A percentile compares a stretch with the other conserved stretches of the same genome.
Conservation (phyloP, 2,113 vertebrate species). For the Edolisoma coerulescens region DNA sequence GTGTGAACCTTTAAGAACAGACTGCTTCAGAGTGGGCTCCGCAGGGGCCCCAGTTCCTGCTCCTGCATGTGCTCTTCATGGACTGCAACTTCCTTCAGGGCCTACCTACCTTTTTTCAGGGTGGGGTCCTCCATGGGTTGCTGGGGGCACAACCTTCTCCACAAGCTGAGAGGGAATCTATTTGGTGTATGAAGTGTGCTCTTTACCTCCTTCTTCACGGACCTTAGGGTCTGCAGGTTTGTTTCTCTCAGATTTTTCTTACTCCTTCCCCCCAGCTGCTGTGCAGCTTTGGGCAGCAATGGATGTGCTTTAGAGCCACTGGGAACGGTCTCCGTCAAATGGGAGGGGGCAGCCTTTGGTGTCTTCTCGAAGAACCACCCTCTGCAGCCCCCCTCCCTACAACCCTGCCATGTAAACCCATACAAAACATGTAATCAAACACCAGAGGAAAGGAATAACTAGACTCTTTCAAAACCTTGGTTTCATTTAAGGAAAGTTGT, state of each 20-base stretch:
- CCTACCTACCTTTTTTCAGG: neutral
- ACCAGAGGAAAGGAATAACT: neutral
- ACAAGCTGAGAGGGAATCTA: neutral
- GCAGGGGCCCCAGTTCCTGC: neutral
- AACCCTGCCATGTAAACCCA: neutral
- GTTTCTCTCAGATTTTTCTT: neutral
- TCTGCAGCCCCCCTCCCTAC: neutral
- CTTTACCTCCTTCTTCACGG: neutral
- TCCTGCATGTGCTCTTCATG: neutral
- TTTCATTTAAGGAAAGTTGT: neutral
- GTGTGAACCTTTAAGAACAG: neutral
- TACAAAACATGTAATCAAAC: neutral
- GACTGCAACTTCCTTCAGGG: neutral
- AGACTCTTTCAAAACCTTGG: neutral
- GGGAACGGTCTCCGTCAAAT: neutral
- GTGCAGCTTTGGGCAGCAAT: neutral
- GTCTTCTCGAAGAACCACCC: neutral
- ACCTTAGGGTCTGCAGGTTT: neutral
- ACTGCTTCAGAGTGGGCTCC: neutral
- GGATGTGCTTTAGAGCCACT: neutral
- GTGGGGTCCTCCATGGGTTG: neutral
- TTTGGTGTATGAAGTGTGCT: fast-evolving
- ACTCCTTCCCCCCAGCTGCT: neutral
- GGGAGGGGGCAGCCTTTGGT: fast-evolving
- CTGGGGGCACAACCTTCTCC: neutral